Evolutionary conservation across 2,797 vertebrate genomes (phyloP).

Genomic region (Gobio occitaniae): DNA sequence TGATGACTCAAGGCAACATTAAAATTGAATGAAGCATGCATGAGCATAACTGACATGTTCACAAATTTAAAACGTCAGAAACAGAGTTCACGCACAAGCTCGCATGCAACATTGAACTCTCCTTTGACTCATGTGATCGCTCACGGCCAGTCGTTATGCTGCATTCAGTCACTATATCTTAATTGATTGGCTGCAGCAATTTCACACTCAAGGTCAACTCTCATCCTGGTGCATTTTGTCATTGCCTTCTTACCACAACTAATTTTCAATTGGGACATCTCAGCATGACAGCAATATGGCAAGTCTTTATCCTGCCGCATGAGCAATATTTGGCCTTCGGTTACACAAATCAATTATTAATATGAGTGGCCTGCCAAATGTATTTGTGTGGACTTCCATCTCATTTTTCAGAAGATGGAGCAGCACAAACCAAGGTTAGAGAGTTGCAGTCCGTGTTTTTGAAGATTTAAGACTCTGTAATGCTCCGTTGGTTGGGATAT

Average conservation of each 20-base stretch:
- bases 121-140: background rate
- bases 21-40: conserved; percentile 2
- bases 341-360: conserved; percentile 39
- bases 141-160: background rate
- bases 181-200: conserved; percentile 2
- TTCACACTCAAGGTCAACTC: conserved; percentile 16
- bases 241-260: conserved; percentile 1
- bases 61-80: conserved; percentile 6
- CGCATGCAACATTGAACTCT: conserved; percentile 2
- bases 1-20: background rate
- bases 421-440: conserved; percentile 1
- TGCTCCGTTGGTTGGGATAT: conserved; percentile 21
- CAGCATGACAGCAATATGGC: conserved; percentile 7
- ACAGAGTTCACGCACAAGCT: background rate
- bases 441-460: background rate
- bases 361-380: conserved; percentile 6
- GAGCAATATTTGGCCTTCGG: conserved; percentile 5
- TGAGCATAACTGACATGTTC: conserved; percentile 10
- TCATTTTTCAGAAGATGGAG: conserved; percentile 15
- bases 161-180: background rate
- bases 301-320: background rate
- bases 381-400: conserved; percentile 26
- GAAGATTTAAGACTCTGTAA: conserved; percentile 36
- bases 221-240: background rate
- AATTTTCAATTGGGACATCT: background rate